Conservation (phyloP, 2,113 vertebrate species). For the Notarius quadriscutis region DNA sequence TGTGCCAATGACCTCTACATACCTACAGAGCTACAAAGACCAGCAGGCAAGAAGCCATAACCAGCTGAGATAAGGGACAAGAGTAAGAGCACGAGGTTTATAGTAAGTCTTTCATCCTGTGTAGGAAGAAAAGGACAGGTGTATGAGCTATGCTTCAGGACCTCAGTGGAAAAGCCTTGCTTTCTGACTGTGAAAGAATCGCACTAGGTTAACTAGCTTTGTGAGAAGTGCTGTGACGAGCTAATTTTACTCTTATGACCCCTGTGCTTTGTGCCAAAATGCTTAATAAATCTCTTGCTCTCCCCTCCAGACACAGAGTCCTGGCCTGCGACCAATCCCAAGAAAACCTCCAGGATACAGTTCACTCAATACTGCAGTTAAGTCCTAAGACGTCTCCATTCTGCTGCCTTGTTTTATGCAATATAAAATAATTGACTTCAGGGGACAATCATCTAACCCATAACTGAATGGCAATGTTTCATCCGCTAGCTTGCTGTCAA, state of each 20-base stretch:
- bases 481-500: neutral
- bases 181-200: slow-evolving; percentile 5
- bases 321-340: neutral
- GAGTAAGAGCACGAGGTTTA: neutral
- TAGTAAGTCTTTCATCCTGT: slow-evolving; percentile 4
- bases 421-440: slow-evolving; percentile 26
- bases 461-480: slow-evolving; percentile 5
- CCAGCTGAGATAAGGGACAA: neutral
- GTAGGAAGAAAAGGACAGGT: neutral
- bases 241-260: slow-evolving; percentile 32
- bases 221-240: slow-evolving; percentile 1
- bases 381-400: slow-evolving; percentile 13
- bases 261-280: slow-evolving; percentile 28
- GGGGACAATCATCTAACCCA: slow-evolving; percentile 8
- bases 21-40: slow-evolving; percentile 1
- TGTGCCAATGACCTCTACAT: slow-evolving; percentile 26
- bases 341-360: neutral
- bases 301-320: neutral
- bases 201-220: slow-evolving; percentile 32
- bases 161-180: neutral
- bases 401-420: neutral
- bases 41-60: slow-evolving; percentile 24
- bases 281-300: slow-evolving; percentile 24
- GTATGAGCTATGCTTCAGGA: neutral
- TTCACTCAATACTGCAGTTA: neutral